A percentile compares a stretch with the other conserved stretches of the same genome.
phyloP scores from a whole-genome alignment of 2,113 vertebrate genomes.

The Mus spicilegus region DNA sequence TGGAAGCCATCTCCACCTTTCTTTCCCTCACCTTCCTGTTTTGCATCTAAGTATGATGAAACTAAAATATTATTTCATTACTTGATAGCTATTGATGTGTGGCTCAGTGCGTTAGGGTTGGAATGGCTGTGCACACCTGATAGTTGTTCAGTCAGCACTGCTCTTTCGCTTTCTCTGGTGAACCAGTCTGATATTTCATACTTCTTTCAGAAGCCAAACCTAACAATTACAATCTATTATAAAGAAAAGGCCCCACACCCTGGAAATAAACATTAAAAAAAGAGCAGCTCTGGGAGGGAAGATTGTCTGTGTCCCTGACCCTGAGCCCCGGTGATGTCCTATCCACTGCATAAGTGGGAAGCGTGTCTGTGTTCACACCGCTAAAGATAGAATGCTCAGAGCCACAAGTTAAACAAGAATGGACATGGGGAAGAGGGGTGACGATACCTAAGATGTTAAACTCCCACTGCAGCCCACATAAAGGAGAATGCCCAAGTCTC shows the following conservation, averaged over 20 bases:
- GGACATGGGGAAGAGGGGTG: neutral
- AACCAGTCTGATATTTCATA: neutral
- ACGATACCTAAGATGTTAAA: neutral
- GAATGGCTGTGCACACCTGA: neutral
- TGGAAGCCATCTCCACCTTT: neutral
- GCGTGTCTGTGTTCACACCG: neutral
- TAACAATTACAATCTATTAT: neutral
- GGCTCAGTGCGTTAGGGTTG: neutral
- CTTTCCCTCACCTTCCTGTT: neutral
- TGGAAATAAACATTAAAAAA: neutral
- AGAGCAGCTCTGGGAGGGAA: neutral
- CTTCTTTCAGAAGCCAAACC: neutral
- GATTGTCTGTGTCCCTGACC: neutral
- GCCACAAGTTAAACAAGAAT: neutral
- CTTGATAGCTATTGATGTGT: neutral
- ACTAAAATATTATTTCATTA: slow-evolving; percentile 37
- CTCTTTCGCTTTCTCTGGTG: neutral
- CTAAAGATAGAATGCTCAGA: neutral
- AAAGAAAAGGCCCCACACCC: neutral
- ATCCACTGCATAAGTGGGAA: neutral
- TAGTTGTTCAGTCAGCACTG: neutral
- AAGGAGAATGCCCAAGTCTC: neutral
- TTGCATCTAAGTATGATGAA: neutral
- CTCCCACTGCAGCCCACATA: neutral
- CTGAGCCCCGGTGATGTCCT: neutral